Conservation (phyloP, 2,113 vertebrate genomes). For the Larimichthys crocea region DNA sequence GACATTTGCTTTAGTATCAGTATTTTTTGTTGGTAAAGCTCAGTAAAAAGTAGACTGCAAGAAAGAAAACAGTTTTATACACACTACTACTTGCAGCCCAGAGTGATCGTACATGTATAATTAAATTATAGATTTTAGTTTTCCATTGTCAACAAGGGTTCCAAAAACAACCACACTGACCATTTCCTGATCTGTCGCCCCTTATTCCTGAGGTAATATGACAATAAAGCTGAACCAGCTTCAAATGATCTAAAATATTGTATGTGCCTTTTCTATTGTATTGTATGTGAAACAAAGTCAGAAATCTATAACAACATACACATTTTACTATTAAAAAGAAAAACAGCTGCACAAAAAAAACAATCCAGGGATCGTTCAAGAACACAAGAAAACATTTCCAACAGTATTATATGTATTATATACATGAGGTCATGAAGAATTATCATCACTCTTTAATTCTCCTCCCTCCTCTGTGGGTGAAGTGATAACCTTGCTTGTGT, state of each 20-base stretch:
- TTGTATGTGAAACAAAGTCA: neutral
- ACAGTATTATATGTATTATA: no score
- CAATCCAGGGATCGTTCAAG: neutral
- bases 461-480: neutral
- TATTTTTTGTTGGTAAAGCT: neutral
- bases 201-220: no score
- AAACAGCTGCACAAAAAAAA: constrained; percentile 11
- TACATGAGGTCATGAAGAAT: neutral
- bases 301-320: neutral
- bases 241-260: neutral
- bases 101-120: neutral
- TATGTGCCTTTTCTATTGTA: neutral
- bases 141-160: neutral
- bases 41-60: neutral
- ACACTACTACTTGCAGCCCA: neutral
- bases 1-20: neutral
- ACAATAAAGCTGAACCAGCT: neutral
- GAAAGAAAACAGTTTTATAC: neutral
- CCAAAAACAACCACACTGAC: neutral
- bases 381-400: neutral
- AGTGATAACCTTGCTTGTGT: neutral
- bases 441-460: neutral
- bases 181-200: neutral
- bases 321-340: neutral
- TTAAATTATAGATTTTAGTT: neutral